These are phyloP conservation scores for Fopius arisanus DNA, from an alignment of 1,140 invertebrate genomes.

Conservation along the genomic window DNA sequence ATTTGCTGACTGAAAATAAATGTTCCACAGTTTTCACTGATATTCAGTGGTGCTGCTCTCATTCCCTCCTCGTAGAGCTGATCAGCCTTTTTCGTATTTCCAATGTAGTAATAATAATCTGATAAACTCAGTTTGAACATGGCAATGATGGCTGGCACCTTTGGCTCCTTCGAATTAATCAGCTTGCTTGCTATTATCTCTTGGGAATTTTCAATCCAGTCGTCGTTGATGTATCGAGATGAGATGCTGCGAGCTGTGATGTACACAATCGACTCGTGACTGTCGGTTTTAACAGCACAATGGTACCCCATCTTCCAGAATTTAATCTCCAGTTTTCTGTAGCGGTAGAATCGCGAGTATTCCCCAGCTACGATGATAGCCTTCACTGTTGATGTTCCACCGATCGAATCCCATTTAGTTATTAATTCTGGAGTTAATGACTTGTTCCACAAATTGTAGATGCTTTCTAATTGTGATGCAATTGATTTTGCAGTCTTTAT, in stretches of 20 bases:
- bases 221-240: constrained; percentile 42
- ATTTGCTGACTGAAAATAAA: constrained; percentile 23
- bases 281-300: constrained; percentile 40
- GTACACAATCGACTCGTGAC: constrained; percentile 43
- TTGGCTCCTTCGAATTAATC: constrained; percentile 37
- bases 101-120: constrained; percentile 54
- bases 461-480: constrained; percentile 35
- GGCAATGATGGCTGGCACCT: constrained; percentile 37
- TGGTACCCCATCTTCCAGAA: constrained; percentile 48
- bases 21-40: constrained; percentile 9
- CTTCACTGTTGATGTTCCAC: constrained; percentile 41
- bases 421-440: constrained; percentile 45
- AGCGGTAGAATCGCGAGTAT: constrained; percentile 48
- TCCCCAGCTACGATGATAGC: constrained; percentile 48
- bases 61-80: constrained; percentile 44
- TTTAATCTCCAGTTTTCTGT: constrained; percentile 41
- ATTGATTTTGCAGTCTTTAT: constrained; percentile 45
- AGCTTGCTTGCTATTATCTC: constrained; percentile 31
- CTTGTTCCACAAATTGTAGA: constrained; percentile 47
- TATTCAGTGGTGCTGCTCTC: background rate
- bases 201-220: constrained; percentile 50
- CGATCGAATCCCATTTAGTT: constrained; percentile 35
- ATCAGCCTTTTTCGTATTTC: constrained; percentile 43
- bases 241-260: constrained; percentile 49
- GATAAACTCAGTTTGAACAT: constrained; percentile 53